These are phyloP conservation scores for Netelia melanura DNA, from an alignment of 2,888 invertebrate genomes.

Conservation along the genomic window DNA sequence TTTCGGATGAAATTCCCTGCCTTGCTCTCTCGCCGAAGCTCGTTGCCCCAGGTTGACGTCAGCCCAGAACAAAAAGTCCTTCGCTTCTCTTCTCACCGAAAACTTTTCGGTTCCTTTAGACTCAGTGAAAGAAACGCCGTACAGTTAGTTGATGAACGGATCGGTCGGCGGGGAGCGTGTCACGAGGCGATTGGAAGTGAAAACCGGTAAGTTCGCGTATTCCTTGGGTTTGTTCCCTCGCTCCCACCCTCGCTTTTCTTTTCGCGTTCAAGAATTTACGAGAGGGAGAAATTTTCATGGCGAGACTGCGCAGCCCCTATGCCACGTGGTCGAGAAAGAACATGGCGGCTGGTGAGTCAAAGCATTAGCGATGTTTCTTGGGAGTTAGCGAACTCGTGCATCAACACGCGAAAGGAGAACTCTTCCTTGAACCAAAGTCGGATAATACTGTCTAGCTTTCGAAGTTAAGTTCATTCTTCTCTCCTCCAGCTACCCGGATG, in stretches of 20 bases:
- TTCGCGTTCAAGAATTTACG: constrained; percentile 38
- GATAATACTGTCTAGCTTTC: constrained; percentile 47
- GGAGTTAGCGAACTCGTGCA: constrained; percentile 10
- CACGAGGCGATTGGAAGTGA: constrained; percentile 29
- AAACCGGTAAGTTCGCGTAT: constrained; percentile 26
- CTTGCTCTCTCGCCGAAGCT: not conserved
- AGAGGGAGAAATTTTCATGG: not conserved
- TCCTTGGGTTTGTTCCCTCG: constrained; percentile 18
- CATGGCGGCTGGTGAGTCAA: too few species aligned
- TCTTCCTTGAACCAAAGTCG: not conserved
- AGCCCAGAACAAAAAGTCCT: not conserved
- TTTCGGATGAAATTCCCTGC: constrained; percentile 49
- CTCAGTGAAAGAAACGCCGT: constrained; percentile 14
- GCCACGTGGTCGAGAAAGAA: not conserved
- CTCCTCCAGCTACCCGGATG: constrained; percentile 38
- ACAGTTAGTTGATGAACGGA: constrained; percentile 27
- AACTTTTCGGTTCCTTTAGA: not conserved
- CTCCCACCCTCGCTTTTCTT: not conserved
- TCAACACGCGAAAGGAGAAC: not conserved
- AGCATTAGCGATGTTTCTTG: constrained; percentile 39
- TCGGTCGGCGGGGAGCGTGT: not conserved
- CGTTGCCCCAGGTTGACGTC: not conserved
- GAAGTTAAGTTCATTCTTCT: not conserved
- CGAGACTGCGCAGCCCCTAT: not conserved
- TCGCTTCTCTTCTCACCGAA: constrained; percentile 12